These are phyloP conservation scores for Eurypyga helias DNA, from an alignment of 2,113 vertebrate species.

Conservation along the genomic window DNA sequence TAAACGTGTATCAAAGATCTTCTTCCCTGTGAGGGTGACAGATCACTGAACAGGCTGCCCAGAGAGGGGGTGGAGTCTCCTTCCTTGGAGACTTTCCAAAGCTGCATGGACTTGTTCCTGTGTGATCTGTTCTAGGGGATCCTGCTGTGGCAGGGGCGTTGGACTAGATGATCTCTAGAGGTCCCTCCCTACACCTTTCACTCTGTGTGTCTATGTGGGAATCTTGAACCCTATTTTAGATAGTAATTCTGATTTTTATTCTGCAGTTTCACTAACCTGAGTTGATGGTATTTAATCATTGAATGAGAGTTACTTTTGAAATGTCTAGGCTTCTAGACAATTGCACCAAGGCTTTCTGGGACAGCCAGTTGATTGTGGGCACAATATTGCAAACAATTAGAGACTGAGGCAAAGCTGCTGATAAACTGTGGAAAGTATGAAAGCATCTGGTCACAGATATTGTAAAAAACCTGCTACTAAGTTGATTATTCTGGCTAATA, in stretches of 20 bases:
- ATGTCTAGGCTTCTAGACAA: not conserved
- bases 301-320: not conserved
- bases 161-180: too few species aligned
- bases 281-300: not conserved
- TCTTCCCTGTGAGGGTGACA: too few species aligned
- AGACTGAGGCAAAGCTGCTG: not conserved
- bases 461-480: not conserved
- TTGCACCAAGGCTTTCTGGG: not conserved
- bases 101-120: too few species aligned
- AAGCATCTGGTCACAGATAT: not conserved
- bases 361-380: not conserved
- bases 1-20: not conserved
- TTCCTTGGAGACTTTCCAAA: too few species aligned
- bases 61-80: too few species aligned
- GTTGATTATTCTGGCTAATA: not conserved
- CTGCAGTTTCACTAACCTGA: not conserved
- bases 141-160: too few species aligned
- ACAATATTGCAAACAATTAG: not conserved
- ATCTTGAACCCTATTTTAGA: not conserved
- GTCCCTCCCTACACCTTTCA: too few species aligned
- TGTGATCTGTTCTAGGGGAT: too few species aligned
- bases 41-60: too few species aligned
- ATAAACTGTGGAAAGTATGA: not conserved
- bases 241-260: not conserved
- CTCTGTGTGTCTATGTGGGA: too few species aligned